Conservation (phyloP, 2,797 vertebrate genomes). For the Rhincodon typus region DNA sequence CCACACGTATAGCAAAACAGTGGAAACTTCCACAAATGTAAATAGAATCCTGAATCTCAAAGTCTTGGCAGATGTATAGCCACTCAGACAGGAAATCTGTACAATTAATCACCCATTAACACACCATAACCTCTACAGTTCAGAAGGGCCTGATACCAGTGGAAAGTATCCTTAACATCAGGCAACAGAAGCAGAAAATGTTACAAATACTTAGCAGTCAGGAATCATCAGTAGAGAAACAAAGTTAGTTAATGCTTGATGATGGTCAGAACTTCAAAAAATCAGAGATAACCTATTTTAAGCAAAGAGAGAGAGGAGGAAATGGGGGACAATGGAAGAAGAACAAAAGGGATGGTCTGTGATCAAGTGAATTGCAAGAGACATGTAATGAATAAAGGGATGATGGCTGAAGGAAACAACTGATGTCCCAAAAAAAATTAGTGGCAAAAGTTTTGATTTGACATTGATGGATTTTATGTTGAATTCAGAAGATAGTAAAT, state of each 20-base stretch:
- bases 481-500: not conserved
- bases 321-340: not conserved
- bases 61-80: not conserved
- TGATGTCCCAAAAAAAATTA: not conserved
- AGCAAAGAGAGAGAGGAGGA: not conserved
- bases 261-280: not conserved
- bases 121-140: not conserved
- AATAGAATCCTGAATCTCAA: not conserved
- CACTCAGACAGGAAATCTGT: not conserved
- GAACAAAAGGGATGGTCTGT: not conserved
- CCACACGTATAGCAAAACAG: not conserved
- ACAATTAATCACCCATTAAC: not conserved
- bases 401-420: not conserved
- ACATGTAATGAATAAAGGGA: not conserved
- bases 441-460: not conserved
- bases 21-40: not conserved
- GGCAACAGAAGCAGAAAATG: not conserved
- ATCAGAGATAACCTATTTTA: not conserved
- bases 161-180: not conserved
- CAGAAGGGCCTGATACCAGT: not conserved
- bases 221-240: not conserved
- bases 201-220: not conserved
- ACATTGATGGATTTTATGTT: not conserved
- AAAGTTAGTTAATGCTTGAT: not conserved
- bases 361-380: not conserved